Evolutionary conservation across 2,113 vertebrate genomes (phyloP), one percentile per base, ranked within the genome.

Genomic region (Carassius gibelio): DNA sequence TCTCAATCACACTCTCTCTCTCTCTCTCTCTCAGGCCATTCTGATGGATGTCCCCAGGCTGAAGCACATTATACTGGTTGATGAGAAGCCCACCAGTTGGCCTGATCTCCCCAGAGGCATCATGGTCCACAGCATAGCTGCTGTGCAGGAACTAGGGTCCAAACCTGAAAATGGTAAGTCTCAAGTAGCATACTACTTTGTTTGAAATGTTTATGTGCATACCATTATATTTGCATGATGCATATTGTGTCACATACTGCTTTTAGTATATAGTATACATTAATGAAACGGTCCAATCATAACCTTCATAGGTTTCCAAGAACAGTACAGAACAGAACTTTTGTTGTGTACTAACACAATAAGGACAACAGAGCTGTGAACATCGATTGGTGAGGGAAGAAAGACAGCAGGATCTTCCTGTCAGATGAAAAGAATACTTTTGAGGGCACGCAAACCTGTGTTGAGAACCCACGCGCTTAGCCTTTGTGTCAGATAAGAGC

Each of bases 1-100:
- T 36, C 30, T 21, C 4, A 57, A 77, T 57, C 30, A 36, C 34
- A 50, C 77, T 23, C 48, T 36, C 50, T 74, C 64, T 78, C 88
- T 30, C 30, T 78, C 88, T 74, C 64, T 78, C 88, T 30, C 30
- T 78, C 88, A 99, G 98, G 96, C 94, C 10, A 99, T 99, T 48
- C 92, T 98, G 87, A 94, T 96, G 59, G 94, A 97, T 2, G 93
- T 99, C 19, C 98, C 98, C 0, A 94, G 95, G 4, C 93, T 99
- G 69, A 94, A 93, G 34, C 97, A 98, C 10, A 94, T 99, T 87
- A 96, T 99, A n/a, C 94, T 98, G 0, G 98, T 99, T 26, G 97
- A 99, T 84, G 94, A 91, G 48, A 98, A 96, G 87, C 95, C 95
- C 36, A 90, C 94, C 0, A 92, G 91, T 2, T 98, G 96, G 96